Evolutionary conservation across 2,113 vertebrate genomes (phyloP).

Genomic region (Hoplias malabaricus): DNA sequence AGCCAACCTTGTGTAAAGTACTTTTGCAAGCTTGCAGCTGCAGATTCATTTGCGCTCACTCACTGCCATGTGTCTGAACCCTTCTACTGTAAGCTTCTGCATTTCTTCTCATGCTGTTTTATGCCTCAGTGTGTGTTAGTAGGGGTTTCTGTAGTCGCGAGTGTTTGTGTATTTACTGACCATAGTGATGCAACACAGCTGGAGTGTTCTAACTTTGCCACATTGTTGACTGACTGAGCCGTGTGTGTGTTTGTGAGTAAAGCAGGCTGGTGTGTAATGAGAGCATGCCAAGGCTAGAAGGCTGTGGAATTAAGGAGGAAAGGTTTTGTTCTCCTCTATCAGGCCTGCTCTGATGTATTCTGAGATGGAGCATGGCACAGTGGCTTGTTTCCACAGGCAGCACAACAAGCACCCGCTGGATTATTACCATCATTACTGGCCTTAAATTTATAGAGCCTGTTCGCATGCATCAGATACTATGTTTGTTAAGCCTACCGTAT

Average conservation of each 20-base stretch:
- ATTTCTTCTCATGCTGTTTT: background rate
- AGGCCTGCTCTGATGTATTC: conserved; percentile 36
- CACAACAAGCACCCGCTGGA: background rate
- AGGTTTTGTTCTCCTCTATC: conserved; percentile 31
- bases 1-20: conserved; percentile 4
- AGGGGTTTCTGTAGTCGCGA: background rate
- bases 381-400: conserved; percentile 20
- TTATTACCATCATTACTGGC: conserved; percentile 41
- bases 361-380: conserved; percentile 22
- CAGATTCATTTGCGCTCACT: background rate
- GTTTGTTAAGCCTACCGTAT: background rate
- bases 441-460: conserved; percentile 22
- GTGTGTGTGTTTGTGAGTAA: conserved; percentile 20
- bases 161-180: conserved; percentile 1
- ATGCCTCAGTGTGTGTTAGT: background rate
- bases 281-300: conserved; percentile 13
- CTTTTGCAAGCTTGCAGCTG: background rate
- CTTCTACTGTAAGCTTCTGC: background rate
- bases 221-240: background rate
- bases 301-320: conserved; percentile 39
- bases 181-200: background rate
- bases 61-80: background rate
- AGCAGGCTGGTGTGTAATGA: conserved; percentile 31
- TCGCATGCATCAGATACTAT: background rate
- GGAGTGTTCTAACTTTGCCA: background rate